Evolutionary conservation across 1,140 invertebrate genomes (phyloP), one percentile per base, ranked within the genome.

Genomic region (Yoshiicerus persimilis): DNA sequence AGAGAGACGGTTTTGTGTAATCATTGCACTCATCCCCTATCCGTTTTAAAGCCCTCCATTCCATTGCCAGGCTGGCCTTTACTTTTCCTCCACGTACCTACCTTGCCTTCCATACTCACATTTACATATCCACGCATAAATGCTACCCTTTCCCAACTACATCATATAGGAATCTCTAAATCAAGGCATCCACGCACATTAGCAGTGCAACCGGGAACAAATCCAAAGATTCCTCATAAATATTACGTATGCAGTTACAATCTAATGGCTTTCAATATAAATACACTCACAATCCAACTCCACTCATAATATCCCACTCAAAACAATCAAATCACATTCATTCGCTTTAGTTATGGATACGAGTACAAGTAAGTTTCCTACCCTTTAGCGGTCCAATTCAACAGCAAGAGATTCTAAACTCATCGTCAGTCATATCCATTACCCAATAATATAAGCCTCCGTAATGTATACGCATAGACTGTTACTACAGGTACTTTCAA

Each of bases 1-100:
- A 36, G 75, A 80, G 75, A 80, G 75, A 86, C 47, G 56, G 85
- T 86, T 86, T 86, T 64, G 32, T 64, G 41, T 64, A 86, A 86
- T 86, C 23, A 86, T 86, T 86, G 85, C 47, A 86, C 70, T 86
- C 86, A 38, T 38, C 75, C 75, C 86, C 75, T 83, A 75, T 83
- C 75, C 41, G n/a, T 83, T 34, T 56, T 56, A 56, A 56, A 56
- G 47, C 47, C 41, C 1, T n/a, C n/a, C n/a, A n/a, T 47, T 11
- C 13, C 41, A 4, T 56, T 56, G 13, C 47, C 39, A 11, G 9
- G 9, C 39, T 41, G 9, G 1, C 10, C 16, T 41, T 41, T 56
- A 56, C n/a, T 56, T 16, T 56, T 16, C 47, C 47, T 56, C 47
- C n/a, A 16, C 20, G 47, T 56, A 56, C 47, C 47, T 56, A 16